Conservation (phyloP, 2,888 invertebrate genomes). For the Synanthedon andrenaeformis region DNA sequence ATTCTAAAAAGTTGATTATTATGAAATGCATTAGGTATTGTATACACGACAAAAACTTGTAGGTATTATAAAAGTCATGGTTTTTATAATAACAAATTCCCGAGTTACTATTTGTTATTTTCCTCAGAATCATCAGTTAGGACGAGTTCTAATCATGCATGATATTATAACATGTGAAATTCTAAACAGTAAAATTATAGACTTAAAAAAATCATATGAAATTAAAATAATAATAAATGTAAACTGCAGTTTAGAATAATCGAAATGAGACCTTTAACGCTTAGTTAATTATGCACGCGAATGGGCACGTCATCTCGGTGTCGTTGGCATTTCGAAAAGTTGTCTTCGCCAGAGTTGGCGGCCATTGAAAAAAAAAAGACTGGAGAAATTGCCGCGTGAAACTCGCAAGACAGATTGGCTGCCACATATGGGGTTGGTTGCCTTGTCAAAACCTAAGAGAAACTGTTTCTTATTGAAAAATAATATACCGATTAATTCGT, state of each 20-base stretch:
- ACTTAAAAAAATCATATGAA: too few species aligned
- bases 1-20: too few species aligned
- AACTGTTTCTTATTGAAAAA: background rate
- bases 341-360: slow-evolving; percentile 23
- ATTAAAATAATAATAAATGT: too few species aligned
- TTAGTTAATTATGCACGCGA: slow-evolving; percentile 14
- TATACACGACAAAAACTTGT: too few species aligned
- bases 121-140: too few species aligned
- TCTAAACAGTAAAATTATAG: too few species aligned
- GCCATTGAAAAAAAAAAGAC: slow-evolving; percentile 3
- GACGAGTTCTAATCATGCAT: too few species aligned
- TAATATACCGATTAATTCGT: background rate
- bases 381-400: background rate
- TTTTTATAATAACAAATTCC: too few species aligned
- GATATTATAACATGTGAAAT: too few species aligned
- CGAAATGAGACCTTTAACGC: background rate
- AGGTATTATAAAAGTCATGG: too few species aligned
- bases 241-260: background rate
- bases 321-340: slow-evolving; percentile 31
- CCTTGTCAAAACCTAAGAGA: background rate
- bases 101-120: too few species aligned
- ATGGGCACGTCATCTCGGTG: slow-evolving; percentile 13
- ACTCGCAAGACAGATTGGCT: background rate
- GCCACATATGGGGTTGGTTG: background rate
- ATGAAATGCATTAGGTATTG: too few species aligned